These are phyloP conservation scores for Spisula solida DNA, from an alignment of 2,888 invertebrate genomes.

Conservation along the genomic window DNA sequence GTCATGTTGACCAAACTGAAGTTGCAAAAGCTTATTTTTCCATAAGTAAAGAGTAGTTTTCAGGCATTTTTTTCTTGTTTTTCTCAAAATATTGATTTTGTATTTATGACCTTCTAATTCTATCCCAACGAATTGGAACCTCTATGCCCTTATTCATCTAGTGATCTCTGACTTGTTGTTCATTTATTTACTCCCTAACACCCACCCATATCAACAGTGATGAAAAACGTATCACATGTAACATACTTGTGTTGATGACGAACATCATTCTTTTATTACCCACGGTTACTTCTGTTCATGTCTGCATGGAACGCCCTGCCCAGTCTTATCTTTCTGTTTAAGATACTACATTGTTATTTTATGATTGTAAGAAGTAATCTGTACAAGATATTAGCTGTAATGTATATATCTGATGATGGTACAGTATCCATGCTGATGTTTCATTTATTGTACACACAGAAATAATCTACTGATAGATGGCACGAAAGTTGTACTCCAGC, in stretches of 20 bases:
- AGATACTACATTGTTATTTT: background rate
- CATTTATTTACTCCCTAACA: background rate
- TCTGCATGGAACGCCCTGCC: background rate
- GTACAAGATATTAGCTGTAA: background rate
- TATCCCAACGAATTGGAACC: too few relatives aligned
- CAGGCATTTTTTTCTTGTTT: too few relatives aligned
- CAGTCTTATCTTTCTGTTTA: background rate
- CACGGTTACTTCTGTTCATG: background rate
- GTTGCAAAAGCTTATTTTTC: too few relatives aligned
- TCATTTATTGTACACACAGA: background rate
- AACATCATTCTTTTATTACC: constrained; percentile 6
- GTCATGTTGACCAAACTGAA: too few relatives aligned
- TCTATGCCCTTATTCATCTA: background rate
- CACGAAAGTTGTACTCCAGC: too few relatives aligned
- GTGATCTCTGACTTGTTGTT: background rate
- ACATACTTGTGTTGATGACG: background rate
- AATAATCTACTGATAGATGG: background rate
- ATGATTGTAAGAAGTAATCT: background rate
- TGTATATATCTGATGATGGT: background rate
- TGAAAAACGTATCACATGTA: background rate
- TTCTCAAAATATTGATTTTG: too few relatives aligned
- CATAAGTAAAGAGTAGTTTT: too few relatives aligned
- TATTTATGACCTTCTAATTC: too few relatives aligned
- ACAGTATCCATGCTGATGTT: background rate
- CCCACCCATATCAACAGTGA: background rate